Evolutionary conservation across 2,888 invertebrate species (phyloP).

Genomic region (Euplagia quadripunctaria): DNA sequence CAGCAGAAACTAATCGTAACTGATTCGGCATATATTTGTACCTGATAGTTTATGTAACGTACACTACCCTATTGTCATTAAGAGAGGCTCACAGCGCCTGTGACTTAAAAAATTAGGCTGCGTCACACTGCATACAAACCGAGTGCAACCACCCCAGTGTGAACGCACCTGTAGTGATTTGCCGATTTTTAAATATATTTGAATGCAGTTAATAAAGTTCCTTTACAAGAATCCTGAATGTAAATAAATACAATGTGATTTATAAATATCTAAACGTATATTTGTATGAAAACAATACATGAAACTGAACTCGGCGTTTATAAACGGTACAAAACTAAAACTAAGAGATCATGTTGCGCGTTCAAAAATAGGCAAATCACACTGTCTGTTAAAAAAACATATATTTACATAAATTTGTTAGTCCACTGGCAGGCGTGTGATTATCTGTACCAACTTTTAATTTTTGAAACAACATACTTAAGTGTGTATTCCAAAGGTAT

Average conservation of each 20-base stretch:
- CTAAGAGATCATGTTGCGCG: constrained; percentile 64
- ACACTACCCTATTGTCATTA: constrained; percentile 72
- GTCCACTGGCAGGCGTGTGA: constrained; percentile 36
- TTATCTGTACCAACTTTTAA: constrained; percentile 46
- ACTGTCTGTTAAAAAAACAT: constrained; percentile 45
- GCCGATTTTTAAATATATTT: constrained; percentile 65
- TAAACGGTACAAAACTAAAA: constrained; percentile 44
- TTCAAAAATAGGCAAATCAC: constrained; percentile 74
- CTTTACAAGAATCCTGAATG: not conserved
- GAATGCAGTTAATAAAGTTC: not conserved
- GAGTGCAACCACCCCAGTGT: constrained; percentile 19
- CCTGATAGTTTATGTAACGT: constrained; percentile 65
- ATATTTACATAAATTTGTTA: constrained; percentile 49
- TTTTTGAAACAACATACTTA: not conserved
- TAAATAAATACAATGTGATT: constrained; percentile 16
- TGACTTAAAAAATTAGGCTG: constrained; percentile 47
- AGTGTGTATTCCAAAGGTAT: not conserved
- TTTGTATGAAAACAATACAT: not conserved
- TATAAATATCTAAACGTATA: not conserved
- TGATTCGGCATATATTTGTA: constrained; percentile 69
- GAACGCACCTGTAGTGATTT: constrained; percentile 62
- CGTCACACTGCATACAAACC: constrained; percentile 24
- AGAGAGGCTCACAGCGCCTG: constrained; percentile 61
- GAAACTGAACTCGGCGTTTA: constrained; percentile 17
- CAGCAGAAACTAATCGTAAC: constrained; percentile 45